A percentile compares a stretch with the other conserved stretches of the same genome.
phyloP scores from a whole-genome alignment of 2,888 invertebrate species.

The Brachypalpus laphriformis region DNA sequence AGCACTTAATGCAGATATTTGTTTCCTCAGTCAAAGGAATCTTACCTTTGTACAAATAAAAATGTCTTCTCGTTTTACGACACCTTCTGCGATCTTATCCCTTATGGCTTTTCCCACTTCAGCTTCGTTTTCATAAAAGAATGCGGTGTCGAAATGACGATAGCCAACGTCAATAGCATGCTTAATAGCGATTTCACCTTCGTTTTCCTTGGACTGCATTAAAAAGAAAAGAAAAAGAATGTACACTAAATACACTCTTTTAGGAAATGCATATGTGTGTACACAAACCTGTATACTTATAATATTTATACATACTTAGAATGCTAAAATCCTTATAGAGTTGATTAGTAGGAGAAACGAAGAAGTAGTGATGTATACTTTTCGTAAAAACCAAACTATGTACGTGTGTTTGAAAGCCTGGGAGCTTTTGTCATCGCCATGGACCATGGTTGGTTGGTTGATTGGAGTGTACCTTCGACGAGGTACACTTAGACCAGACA shows the following conservation, averaged over 20 bases:
- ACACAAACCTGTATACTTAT: no score
- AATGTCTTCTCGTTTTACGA: conserved; percentile 87
- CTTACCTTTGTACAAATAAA: conserved; percentile 85
- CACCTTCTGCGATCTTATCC: conserved; percentile 86
- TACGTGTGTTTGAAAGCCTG: no score
- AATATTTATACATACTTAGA: no score
- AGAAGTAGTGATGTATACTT: no score
- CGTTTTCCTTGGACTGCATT: conserved; percentile 86
- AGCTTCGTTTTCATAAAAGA: conserved; percentile 87
- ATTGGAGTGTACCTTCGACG: no score
- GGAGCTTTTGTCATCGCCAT: no score
- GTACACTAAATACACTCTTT: no score
- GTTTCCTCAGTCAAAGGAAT: neutral
- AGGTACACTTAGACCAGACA: no score
- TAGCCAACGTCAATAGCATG: conserved; percentile 90
- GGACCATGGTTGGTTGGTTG: no score
- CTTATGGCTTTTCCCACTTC: conserved; percentile 87
- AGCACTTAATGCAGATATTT: neutral
- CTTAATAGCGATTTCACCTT: conserved; percentile 86
- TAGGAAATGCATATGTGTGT: neutral
- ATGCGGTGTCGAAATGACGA: conserved; percentile 87
- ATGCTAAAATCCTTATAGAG: no score
- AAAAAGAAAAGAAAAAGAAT: conserved; percentile 9
- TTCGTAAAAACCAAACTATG: no score
- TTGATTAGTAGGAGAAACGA: no score